These are phyloP conservation scores for Aspidapion aeneum DNA, from an alignment of 2,888 invertebrate genomes.

Conservation along the genomic window DNA sequence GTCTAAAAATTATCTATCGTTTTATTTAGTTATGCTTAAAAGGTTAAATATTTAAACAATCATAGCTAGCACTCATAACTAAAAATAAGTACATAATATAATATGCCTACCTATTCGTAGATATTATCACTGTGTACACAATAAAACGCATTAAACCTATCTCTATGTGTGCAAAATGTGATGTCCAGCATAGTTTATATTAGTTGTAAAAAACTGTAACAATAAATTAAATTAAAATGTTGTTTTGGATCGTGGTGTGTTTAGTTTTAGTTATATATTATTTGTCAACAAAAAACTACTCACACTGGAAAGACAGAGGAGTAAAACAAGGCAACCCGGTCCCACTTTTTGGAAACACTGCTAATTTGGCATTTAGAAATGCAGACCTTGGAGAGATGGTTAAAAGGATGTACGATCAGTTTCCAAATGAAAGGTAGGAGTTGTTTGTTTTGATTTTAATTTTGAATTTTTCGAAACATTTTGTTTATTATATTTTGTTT, in stretches of 20 bases:
- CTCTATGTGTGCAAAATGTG: too few relatives aligned
- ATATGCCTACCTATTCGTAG: too few relatives aligned
- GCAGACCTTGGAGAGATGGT: constrained; percentile 12
- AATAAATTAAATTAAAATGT: neutral
- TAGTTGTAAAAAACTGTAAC: too few relatives aligned
- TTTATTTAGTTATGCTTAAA: too few relatives aligned
- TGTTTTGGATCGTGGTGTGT: neutral
- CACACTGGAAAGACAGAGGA: constrained; percentile 25
- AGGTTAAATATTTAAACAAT: too few relatives aligned
- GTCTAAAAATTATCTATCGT: too few relatives aligned
- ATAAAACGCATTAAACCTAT: too few relatives aligned
- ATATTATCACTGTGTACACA: too few relatives aligned
- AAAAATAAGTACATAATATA: too few relatives aligned
- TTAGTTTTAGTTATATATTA: constrained; percentile 9
- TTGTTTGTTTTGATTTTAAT: neutral
- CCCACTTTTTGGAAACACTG: constrained; percentile 27
- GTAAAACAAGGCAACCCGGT: constrained; percentile 25
- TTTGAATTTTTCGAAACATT: neutral
- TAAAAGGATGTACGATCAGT: neutral
- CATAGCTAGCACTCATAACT: too few relatives aligned
- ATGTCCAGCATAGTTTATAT: too few relatives aligned
- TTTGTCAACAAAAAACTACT: constrained; percentile 18
- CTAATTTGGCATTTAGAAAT: constrained; percentile 18
- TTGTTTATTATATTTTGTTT: too few relatives aligned
- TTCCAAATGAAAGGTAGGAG: neutral